Conservation (phyloP, 1,140 invertebrate species). For the Drosophila navojoa region DNA sequence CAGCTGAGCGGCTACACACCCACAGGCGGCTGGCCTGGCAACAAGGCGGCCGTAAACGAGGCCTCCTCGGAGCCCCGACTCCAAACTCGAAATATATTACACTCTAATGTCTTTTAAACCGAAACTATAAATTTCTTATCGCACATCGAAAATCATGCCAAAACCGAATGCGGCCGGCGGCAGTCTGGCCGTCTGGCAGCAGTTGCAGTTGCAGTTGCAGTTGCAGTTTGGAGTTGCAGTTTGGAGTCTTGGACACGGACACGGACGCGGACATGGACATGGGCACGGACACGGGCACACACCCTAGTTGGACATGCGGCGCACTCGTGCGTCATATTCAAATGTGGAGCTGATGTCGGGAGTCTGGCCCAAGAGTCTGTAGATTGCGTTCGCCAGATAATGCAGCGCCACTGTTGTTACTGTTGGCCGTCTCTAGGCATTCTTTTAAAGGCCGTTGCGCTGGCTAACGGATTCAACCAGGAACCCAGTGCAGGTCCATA, state of each 20-base stretch:
- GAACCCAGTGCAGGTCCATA: constrained; percentile 59
- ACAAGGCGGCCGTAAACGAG: constrained; percentile 46
- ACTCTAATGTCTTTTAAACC: constrained; percentile 80
- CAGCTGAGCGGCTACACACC: constrained; percentile 58
- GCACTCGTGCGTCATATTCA: constrained; percentile 79
- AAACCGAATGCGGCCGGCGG: constrained; percentile 55
- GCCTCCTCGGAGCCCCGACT: constrained; percentile 19
- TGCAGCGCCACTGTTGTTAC: constrained; percentile 76
- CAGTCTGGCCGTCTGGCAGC: constrained; percentile 18
- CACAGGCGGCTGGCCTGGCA: constrained; percentile 55
- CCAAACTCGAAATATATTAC: constrained; percentile 78
- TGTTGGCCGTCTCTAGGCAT: constrained; percentile 47
- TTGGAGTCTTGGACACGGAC: constrained; percentile 12
- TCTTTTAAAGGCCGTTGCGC: constrained; percentile 75
- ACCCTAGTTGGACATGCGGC: constrained; percentile 68
- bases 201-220: constrained; percentile 28
- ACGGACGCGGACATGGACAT: constrained; percentile 21
- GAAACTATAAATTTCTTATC: constrained; percentile 82
- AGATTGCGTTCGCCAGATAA: constrained; percentile 76
- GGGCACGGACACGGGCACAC: constrained; percentile 51
- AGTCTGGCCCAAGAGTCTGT: constrained; percentile 52
- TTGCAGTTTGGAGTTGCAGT: constrained; percentile 18
- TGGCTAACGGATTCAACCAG: constrained; percentile 65
- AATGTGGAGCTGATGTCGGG: constrained; percentile 55
- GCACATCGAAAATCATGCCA: constrained; percentile 77